These are phyloP conservation scores for Lasioglossum zephyrum DNA, from an alignment of 2,888 invertebrate genomes.

Conservation along the genomic window DNA sequence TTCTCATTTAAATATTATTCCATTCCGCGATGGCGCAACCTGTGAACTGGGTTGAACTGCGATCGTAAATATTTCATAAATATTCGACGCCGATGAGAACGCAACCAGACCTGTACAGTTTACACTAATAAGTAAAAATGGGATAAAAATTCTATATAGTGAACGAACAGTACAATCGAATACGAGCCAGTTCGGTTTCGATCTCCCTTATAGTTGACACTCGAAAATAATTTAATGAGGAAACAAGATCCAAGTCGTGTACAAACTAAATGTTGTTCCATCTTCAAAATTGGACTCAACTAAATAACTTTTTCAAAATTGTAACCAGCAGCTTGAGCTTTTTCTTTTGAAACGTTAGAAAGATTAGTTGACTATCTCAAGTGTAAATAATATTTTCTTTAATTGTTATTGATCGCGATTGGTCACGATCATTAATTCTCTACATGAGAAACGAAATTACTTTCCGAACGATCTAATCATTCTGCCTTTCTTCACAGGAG, in stretches of 20 bases:
- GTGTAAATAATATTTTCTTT: too few relatives aligned
- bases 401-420: too few relatives aligned
- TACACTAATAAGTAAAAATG: not conserved
- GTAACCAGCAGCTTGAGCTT: too few relatives aligned
- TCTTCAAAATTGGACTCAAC: too few relatives aligned
- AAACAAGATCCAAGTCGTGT: not conserved
- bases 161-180: not conserved
- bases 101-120: not conserved
- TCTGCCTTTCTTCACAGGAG: too few relatives aligned
- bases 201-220: too few relatives aligned
- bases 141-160: not conserved
- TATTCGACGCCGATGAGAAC: not conserved
- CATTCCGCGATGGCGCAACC: not conserved
- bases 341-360: too few relatives aligned
- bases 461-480: too few relatives aligned
- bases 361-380: too few relatives aligned
- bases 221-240: not conserved
- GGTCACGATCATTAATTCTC: too few relatives aligned
- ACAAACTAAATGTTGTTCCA: not conserved
- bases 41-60: not conserved
- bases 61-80: not conserved
- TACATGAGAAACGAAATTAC: too few relatives aligned
- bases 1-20: not conserved
- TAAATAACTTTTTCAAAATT: too few relatives aligned
- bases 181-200: not conserved